Base-by-base conservation (phyloP, 2,888 invertebrate genomes). In the Dynastes tityus region DNA sequence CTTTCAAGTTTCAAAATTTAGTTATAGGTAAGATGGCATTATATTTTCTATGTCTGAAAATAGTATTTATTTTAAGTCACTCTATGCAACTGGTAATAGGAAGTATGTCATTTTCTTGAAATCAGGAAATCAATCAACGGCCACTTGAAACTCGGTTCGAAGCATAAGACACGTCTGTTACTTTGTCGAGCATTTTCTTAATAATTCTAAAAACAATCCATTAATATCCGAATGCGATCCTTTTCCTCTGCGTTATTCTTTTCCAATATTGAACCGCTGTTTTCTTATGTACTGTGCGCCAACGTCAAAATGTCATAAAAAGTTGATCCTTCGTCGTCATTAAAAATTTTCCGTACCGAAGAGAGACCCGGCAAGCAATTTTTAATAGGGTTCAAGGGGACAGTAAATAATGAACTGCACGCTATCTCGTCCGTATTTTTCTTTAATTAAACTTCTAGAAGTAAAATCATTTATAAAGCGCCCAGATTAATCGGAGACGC, bases 381-480 rank as follows among this genome's bases (percentile, higher is more conserved):
- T 73, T 73, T 73, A 73, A 73, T 73, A 16, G 61, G 73, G 73
- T 73, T 61, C 73, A 73, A 58, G 73, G 73, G 61, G 61, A 73
- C 73, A 73, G 73, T 73, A 73, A 73, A 73, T 73, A 73, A 73
- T 73, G 73, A 73, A 73, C 73, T 61, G 61, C 27, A 9, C 53
- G 58, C 61, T 61, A 40, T 73, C 61, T 58, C 45, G n/a, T 58
- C 58, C 73, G 40, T 73, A 73, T 73, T 73, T 73, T 58, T 73
- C 73, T 73, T 61, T 73, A 73, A 73, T 73, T 73, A 73, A 73
- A 73, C 73, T 73, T 61, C 73, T 16, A 73, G 61, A 61, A 73
- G 73, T 73, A 73, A 73, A 73, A 73, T 73, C 73, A 73, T 73
- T 73, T 73, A 73, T 73, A 73, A 73, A 73, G 61, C 73, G 73